phyloP scores from a whole-genome alignment of 2,113 vertebrate species.

The Eonycteris spelaea region DNA sequence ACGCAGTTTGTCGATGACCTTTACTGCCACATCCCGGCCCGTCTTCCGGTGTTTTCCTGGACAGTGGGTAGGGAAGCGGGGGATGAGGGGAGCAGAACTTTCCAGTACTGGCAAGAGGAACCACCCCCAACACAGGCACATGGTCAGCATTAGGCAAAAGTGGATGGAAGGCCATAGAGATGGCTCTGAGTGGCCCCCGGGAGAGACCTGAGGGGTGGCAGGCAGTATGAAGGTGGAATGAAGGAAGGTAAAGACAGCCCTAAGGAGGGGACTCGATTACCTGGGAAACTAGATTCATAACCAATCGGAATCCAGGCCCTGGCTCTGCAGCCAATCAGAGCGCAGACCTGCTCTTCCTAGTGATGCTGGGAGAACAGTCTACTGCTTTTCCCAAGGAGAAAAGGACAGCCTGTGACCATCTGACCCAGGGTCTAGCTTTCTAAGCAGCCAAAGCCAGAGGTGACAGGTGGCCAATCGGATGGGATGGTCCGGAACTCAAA shows the following conservation, averaged over 20 bases:
- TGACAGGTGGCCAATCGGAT: neutral
- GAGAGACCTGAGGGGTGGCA: neutral
- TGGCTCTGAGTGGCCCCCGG: neutral
- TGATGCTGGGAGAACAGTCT: neutral
- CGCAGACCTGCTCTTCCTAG: neutral
- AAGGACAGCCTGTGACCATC: neutral
- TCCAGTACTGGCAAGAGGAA: neutral
- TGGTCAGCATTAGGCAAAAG: neutral
- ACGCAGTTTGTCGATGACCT: constrained; percentile 90
- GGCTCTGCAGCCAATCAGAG: neutral
- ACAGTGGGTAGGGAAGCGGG: rapidly evolving
- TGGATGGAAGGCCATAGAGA: neutral
- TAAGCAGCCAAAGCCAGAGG: neutral
- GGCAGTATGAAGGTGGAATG: neutral
- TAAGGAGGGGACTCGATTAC: neutral
- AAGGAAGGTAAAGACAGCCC: neutral
- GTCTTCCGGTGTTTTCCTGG: constrained; percentile 87
- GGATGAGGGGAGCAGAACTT: neutral
- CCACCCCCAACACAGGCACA: neutral
- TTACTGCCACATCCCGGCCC: constrained; percentile 84
- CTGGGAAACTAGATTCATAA: neutral
- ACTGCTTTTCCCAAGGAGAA: neutral
- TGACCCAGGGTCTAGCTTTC: neutral
- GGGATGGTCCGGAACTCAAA: neutral
- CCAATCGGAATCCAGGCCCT: neutral